These are phyloP conservation scores for Sebastes hopkinsi DNA, from an alignment of 2,797 vertebrate species.

Conservation along the genomic window DNA sequence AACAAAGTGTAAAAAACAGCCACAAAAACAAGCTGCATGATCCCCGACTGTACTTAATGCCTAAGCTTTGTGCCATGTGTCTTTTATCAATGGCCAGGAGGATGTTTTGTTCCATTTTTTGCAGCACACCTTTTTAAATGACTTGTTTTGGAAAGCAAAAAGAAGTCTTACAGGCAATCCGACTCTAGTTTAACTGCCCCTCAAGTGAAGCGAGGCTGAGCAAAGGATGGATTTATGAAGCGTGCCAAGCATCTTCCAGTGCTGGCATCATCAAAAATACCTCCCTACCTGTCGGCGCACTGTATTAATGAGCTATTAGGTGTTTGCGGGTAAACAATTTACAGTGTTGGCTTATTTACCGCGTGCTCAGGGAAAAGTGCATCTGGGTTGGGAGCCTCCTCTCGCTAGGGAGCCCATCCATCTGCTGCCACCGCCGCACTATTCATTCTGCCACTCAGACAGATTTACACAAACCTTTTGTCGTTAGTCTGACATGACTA, in stretches of 20 bases:
- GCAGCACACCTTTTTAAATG: slow-evolving; percentile 60
- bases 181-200: slow-evolving; percentile 57
- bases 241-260: slow-evolving; percentile 65
- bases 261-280: slow-evolving; percentile 78
- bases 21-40: slow-evolving; percentile 51
- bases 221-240: slow-evolving; percentile 72
- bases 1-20: slow-evolving; percentile 57
- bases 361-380: slow-evolving; percentile 73
- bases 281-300: slow-evolving; percentile 67
- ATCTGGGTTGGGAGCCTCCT: slow-evolving; percentile 68
- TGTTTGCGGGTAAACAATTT: slow-evolving; percentile 78
- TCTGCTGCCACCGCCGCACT: slow-evolving; percentile 71
- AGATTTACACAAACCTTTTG: slow-evolving; percentile 83
- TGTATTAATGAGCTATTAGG: slow-evolving; percentile 83
- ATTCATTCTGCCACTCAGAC: slow-evolving; percentile 72
- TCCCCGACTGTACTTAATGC: slow-evolving; percentile 50
- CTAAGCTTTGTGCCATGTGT: slow-evolving; percentile 51
- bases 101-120: slow-evolving; percentile 68
- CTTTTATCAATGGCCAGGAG: slow-evolving; percentile 68
- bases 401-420: slow-evolving; percentile 72
- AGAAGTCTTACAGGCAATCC: slow-evolving; percentile 43
- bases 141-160: slow-evolving; percentile 60
- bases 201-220: slow-evolving; percentile 49
- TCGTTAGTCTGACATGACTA: slow-evolving; percentile 75
- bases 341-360: slow-evolving; percentile 76